A percentile compares a stretch with the other conserved stretches of the same genome.
These are phyloP conservation scores for Fulmarus glacialis DNA, from an alignment of 2,113 vertebrate genomes.

Conservation along the genomic window DNA sequence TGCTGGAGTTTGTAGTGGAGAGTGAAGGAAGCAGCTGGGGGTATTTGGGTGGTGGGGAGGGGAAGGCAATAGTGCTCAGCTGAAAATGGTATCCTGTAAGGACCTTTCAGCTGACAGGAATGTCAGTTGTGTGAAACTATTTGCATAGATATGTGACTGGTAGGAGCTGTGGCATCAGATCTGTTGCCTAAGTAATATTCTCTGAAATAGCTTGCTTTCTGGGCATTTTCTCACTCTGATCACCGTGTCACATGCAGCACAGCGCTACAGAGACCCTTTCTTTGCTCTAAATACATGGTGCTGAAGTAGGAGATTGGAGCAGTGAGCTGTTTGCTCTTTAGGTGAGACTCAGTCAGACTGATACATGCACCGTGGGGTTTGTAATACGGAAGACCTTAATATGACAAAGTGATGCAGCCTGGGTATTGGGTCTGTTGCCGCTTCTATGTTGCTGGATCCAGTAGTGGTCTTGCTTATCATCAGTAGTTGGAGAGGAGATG, in stretches of 20 bases:
- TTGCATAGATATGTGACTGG: background rate
- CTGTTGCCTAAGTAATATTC: background rate
- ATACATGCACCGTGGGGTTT: background rate
- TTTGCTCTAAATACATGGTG: background rate
- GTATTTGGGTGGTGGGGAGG: background rate
- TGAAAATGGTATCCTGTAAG: background rate
- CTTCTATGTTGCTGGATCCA: background rate
- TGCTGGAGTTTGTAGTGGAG: background rate
- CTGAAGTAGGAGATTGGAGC: background rate
- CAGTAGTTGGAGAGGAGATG: background rate
- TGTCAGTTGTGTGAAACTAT: background rate
- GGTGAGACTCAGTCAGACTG: fast-evolving
- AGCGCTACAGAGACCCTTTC: background rate
- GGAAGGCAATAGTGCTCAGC: background rate
- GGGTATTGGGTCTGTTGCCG: background rate
- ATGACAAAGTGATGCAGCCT: background rate
- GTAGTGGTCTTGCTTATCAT: background rate
- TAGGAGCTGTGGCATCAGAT: background rate
- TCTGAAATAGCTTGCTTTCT: background rate
- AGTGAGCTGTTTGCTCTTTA: background rate
- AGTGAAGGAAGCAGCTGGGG: background rate
- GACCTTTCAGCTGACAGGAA: background rate
- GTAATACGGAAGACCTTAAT: background rate
- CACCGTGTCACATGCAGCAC: background rate
- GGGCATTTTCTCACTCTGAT: background rate